Conservation (phyloP, 2,888 invertebrate species). For the Trypoxylon attenuatum region DNA sequence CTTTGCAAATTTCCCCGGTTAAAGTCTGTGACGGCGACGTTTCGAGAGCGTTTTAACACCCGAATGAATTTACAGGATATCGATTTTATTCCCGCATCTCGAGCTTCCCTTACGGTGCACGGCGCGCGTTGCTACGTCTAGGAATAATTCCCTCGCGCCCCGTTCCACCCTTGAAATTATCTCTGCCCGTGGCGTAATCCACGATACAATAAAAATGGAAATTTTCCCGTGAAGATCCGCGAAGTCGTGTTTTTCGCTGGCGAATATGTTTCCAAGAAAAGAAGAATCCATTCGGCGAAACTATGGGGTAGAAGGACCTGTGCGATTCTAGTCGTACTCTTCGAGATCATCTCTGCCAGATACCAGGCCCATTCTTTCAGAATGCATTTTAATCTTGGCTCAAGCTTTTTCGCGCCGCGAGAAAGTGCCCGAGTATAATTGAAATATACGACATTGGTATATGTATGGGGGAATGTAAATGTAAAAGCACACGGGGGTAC, state of each 20-base stretch:
- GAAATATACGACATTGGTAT: not conserved
- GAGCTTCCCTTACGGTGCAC: slow-evolving; percentile 10
- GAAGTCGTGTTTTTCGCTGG: no score
- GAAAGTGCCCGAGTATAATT: not conserved
- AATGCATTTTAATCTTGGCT: no score
- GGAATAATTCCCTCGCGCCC: not conserved
- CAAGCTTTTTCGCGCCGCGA: no score
- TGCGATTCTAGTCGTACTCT: no score
- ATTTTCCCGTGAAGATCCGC: not conserved
- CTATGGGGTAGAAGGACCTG: no score
- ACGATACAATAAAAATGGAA: not conserved
- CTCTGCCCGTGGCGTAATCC: not conserved
- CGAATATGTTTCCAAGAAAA: no score
- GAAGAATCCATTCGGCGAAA: no score
- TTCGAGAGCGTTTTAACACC: slow-evolving; percentile 37
- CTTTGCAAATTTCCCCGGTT: slow-evolving; percentile 49
- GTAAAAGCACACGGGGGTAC: not conserved
- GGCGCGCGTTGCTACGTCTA: not conserved
- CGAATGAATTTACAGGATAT: slow-evolving; percentile 39
- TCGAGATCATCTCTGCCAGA: no score
- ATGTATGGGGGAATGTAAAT: not conserved
- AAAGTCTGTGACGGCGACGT: slow-evolving; percentile 1
- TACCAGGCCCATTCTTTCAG: no score
- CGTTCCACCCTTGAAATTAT: not conserved
- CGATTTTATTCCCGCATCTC: slow-evolving; percentile 35